Evolutionary conservation across 2,888 invertebrate species (phyloP), one percentile per base, ranked within the genome.

Genomic region (Sinohyriopsis cumingii): DNA sequence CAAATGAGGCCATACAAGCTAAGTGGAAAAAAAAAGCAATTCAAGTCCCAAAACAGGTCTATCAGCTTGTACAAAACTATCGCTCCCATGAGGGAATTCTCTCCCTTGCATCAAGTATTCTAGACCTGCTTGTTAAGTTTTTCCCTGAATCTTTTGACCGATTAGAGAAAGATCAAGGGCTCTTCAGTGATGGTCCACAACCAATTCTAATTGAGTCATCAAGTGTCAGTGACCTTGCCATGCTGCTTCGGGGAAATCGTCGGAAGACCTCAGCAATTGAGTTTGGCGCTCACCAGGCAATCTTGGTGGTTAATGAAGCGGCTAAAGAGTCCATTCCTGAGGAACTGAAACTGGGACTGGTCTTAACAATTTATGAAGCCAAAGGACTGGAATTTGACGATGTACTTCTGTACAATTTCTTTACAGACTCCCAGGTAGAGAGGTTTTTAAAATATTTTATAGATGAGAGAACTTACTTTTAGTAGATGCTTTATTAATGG

Each of bases 351-450:
- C 66, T 77, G 55, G 85, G 80, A 9, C 69, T 86, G 15, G 82
- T 85, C 22, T 78, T 86, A 67, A 86, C 86, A 54, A 84, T 86
- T 67, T 86, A 80, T 66, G 86, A 86, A 65, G 76, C 86, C 55
- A 86, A 86, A 69, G 86, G 86, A 19, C 78, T 86, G 24, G 86
- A 86, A 75, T 86, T 86, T 75, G 85, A 86, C 76, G 86, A 86
- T 64, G 78, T 86, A 25, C 79, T 86, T 4, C 76, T 86, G 33
- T 86, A 84, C 76, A 86, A 86, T 78, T 86, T 86, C 78, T 86
- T 85, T 75, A 81, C 81, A 63, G 84, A 86, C 67, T 86, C 86
- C 9, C 79, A 81, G 76, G 86, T 85, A 67, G 60, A 61, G 54
- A 55, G 24, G 12, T 33, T 33, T 1, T 33, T 28, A 28, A 28